These are phyloP conservation scores for Cricetomys ansorgei DNA, from an alignment of 2,113 vertebrate genomes.

Conservation along the genomic window DNA sequence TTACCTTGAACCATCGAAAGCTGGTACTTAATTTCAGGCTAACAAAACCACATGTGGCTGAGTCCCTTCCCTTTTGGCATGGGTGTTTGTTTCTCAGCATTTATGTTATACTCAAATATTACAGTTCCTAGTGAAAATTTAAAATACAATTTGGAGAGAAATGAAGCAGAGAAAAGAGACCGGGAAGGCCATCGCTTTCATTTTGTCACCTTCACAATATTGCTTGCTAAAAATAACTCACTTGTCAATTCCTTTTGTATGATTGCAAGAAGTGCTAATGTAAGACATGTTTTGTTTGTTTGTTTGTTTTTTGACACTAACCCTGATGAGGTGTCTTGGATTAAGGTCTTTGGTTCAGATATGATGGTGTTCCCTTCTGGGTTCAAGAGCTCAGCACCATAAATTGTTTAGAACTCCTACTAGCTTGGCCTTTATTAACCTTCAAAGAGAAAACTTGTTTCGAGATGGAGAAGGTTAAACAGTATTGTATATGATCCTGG, in stretches of 20 bases:
- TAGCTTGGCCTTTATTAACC: background rate
- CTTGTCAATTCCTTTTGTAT: slow-evolving; percentile 68
- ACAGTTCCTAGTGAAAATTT: slow-evolving; percentile 52
- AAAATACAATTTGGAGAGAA: slow-evolving; percentile 59
- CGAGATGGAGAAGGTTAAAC: background rate
- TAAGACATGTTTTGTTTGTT: slow-evolving; percentile 64
- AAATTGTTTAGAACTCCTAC: slow-evolving; percentile 9
- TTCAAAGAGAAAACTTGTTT: slow-evolving; percentile 49
- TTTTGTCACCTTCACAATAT: slow-evolving; percentile 63
- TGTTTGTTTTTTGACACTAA: slow-evolving; percentile 73
- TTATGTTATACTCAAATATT: slow-evolving; percentile 64
- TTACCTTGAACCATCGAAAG: background rate
- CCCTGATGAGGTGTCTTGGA: slow-evolving; percentile 46
- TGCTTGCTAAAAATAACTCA: slow-evolving; percentile 68
- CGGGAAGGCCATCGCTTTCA: slow-evolving; percentile 52
- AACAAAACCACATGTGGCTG: slow-evolving; percentile 28
- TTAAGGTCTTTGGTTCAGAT: slow-evolving; percentile 53
- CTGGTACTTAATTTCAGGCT: slow-evolving; percentile 53
- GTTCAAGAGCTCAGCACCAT: slow-evolving; percentile 29
- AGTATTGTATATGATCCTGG: background rate
- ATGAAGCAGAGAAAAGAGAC: slow-evolving; percentile 60
- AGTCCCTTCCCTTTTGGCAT: slow-evolving; percentile 12
- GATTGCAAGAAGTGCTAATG: slow-evolving; percentile 62
- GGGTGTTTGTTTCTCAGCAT: slow-evolving; percentile 57
- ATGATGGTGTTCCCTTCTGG: slow-evolving; percentile 22